A percentile compares a stretch with the other conserved stretches of the same genome.
Conservation (phyloP, 2,888 invertebrate genomes). For the Nysson spinosus region DNA sequence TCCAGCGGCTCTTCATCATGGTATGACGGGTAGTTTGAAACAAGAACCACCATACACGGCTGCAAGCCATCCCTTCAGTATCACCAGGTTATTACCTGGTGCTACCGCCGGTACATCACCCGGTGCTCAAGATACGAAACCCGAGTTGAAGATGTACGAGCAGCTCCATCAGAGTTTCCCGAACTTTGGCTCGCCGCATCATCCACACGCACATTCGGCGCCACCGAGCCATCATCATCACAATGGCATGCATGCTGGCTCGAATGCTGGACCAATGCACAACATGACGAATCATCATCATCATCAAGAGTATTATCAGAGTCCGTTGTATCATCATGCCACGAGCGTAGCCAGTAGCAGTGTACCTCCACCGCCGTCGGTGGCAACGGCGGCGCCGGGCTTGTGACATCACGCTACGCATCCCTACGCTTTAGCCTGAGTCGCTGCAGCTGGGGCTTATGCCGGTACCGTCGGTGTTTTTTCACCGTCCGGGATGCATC, state of each 20-base stretch:
- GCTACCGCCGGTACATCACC: constrained; percentile 84
- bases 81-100: constrained; percentile 92
- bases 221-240: constrained; percentile 79
- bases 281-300: constrained; percentile 73
- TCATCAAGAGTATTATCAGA: constrained; percentile 85
- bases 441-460: constrained; percentile 68
- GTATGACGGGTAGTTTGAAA: constrained; percentile 84
- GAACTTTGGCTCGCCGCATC: constrained; percentile 81
- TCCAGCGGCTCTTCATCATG: constrained; percentile 79
- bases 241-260: constrained; percentile 81
- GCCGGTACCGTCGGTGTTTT: constrained; percentile 34
- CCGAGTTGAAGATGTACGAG: constrained; percentile 96
- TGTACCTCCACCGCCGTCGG: constrained; percentile 78
- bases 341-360: constrained; percentile 67
- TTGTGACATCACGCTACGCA: constrained; percentile 87
- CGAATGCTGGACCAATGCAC: constrained; percentile 83
- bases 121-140: constrained; percentile 72
- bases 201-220: constrained; percentile 81
- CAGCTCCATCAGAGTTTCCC: constrained; percentile 82
- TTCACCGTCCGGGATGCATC: constrained; percentile 1
- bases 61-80: constrained; percentile 95
- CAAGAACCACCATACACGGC: constrained; percentile 89
- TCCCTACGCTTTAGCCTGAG: constrained; percentile 90
- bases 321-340: constrained; percentile 83
- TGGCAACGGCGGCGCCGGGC: constrained; percentile 82